Base-by-base conservation (phyloP, 2,113 vertebrate genomes). In the Sciurus niger region DNA sequence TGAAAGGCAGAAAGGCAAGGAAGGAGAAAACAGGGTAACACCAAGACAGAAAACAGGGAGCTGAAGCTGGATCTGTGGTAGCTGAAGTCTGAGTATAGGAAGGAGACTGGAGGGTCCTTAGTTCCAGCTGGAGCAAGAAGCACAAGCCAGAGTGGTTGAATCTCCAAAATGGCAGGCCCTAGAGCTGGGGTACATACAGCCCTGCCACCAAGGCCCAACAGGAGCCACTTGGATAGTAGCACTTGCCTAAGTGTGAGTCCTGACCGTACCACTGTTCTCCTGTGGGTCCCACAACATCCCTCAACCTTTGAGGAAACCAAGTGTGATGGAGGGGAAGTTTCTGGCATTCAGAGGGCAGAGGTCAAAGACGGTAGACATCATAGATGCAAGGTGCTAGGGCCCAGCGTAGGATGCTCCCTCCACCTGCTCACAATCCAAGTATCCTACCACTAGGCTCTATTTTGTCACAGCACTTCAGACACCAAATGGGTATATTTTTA, bases 261-360 rank as follows among this genome's bases (percentile, higher is more conserved):
- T 0, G 0, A 9, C 1, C 55, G 10, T 25, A 48, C 34, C 28
- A 2, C 12, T 3, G 2, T 8, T 32, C 4, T 11, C 7, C 70
- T 4, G 6, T 9, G 34, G 94, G 70, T 10, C 24, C 28, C 12
- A 51, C 2, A 51, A 70, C 3, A 32, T 51, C 17, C 20, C 72
- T 58, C 40, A 83, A 28, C 20, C 18, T 58, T 73, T 77, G 32
- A 90, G 34, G 70, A 84, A 84, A 68, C 6, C 37, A 79, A 37
- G 4, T 6, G 7, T 48, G 51, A 89, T 58, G 14, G 37, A 60
- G 11, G 53, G 10, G 72, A n/a, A 51, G 55, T 18, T 7, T 7
- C 65, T 22, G 53, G 37, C 17, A 16, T n/a, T 37, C 37, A 30
- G 72, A 68, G 6, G 65, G 20, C 74, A 60, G 55, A 74, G 18